Percentiles rank a stretch among this genome's conserved stretches.
Evolutionary conservation across 2,888 invertebrate genomes (phyloP).

Genomic region (Sarcophaga subvicina): DNA sequence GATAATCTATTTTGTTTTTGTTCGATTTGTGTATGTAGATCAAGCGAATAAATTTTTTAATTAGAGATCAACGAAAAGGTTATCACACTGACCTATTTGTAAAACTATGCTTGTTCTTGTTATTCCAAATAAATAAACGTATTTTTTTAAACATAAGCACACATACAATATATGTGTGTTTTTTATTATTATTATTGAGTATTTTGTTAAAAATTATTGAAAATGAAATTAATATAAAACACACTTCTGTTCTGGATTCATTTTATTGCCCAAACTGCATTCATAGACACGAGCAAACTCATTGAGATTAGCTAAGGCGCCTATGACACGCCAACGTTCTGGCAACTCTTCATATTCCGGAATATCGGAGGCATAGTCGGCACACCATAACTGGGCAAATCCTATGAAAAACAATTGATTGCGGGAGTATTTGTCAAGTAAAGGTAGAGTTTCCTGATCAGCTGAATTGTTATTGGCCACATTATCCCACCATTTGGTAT

Average conservation of each 20-base stretch:
- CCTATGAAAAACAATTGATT: constrained; percentile 78
- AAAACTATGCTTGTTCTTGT: constrained; percentile 30
- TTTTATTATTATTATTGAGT: neutral
- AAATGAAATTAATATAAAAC: constrained; percentile 73
- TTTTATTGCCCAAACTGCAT: constrained; percentile 73
- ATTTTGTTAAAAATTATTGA: neutral
- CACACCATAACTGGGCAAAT: constrained; percentile 78
- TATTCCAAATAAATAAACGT: neutral
- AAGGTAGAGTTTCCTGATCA: constrained; percentile 74
- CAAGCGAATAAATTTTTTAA: neutral
- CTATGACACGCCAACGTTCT: constrained; percentile 76
- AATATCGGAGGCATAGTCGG: constrained; percentile 74
- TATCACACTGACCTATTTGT: constrained; percentile 49
- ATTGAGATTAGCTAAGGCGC: constrained; percentile 76
- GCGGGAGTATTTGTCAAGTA: constrained; percentile 74
- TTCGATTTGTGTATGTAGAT: constrained; percentile 29
- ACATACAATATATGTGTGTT: neutral
- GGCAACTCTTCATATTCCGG: constrained; percentile 73
- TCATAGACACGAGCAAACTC: constrained; percentile 75
- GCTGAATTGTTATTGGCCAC: constrained; percentile 72
- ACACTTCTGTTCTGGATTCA: constrained; percentile 78
- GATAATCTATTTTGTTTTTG: constrained; percentile 12
- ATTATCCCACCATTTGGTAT: constrained; percentile 77
- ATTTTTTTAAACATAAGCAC: neutral
- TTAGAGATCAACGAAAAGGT: constrained; percentile 35